Percentiles rank a stretch among this genome's conserved stretches.
These are phyloP conservation scores for Desoria tigrina DNA, from an alignment of 2,888 invertebrate genomes.

Conservation along the genomic window DNA sequence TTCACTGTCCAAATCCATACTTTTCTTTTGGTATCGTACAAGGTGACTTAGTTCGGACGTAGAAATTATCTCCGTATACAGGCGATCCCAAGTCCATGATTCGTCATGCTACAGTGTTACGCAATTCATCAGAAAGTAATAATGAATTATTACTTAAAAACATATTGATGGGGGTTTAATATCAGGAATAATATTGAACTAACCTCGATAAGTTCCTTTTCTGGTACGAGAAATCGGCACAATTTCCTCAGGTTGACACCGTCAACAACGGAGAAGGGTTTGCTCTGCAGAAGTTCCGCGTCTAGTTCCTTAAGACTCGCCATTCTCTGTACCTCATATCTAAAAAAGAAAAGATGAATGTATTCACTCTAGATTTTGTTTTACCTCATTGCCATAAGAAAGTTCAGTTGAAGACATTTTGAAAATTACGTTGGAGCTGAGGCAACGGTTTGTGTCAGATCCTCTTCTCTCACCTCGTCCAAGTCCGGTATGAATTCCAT, in stretches of 20 bases:
- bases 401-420: not conserved
- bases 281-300: constrained; percentile 49
- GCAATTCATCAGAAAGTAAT: not conserved
- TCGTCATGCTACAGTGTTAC: constrained; percentile 44
- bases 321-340: constrained; percentile 50
- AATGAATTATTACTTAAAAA: no score
- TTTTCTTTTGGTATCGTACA: constrained; percentile 26
- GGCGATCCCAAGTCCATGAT: constrained; percentile 48
- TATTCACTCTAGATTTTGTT: not conserved
- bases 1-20: constrained; percentile 5
- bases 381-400: not conserved
- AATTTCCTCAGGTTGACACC: constrained; percentile 47
- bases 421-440: constrained; percentile 48
- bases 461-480: constrained; percentile 51
- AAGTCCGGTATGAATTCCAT: constrained; percentile 51
- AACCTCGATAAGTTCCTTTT: constrained; percentile 48
- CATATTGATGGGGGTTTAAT: not conserved
- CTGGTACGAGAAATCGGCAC: constrained; percentile 48
- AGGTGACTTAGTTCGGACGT: constrained; percentile 36
- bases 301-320: constrained; percentile 52
- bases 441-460: constrained; percentile 49
- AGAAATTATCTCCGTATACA: constrained; percentile 49
- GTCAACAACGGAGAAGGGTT: constrained; percentile 50
- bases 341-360: constrained; percentile 18
- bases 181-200: not conserved